These are phyloP conservation scores for Netelia virgata DNA, from an alignment of 2,888 invertebrate species.

Conservation along the genomic window DNA sequence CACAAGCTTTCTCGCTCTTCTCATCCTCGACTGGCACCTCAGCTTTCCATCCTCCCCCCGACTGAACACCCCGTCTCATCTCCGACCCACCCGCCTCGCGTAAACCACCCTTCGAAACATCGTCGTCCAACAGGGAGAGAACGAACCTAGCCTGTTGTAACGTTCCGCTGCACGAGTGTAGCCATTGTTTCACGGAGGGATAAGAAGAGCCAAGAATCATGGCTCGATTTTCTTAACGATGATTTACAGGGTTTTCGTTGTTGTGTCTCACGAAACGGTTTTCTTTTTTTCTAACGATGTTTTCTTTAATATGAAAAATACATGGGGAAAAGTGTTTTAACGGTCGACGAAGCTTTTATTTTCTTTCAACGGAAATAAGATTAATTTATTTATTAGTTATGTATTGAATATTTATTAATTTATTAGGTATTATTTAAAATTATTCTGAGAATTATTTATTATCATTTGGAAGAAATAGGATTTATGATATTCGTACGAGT, in stretches of 20 bases:
- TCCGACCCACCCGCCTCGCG: constrained; percentile 45
- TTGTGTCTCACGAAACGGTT: background rate
- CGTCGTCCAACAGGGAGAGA: background rate
- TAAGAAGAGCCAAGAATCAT: constrained; percentile 64
- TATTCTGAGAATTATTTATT: background rate
- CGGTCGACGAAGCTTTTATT: background rate
- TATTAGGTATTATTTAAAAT: background rate
- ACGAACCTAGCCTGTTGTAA: background rate
- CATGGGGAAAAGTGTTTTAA: background rate
- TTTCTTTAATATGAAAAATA: background rate
- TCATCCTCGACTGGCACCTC: constrained; percentile 61
- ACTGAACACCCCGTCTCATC: constrained; percentile 70
- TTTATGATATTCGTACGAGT: background rate
- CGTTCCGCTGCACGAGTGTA: constrained; percentile 7
- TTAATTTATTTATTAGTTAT: background rate
- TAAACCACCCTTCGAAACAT: constrained; percentile 64
- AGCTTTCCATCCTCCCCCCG: constrained; percentile 60
- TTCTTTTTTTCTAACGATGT: background rate
- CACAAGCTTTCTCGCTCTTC: constrained; percentile 63
- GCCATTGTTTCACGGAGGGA: constrained; percentile 44
- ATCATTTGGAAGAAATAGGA: background rate
- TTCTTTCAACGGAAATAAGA: background rate
- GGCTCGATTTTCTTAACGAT: constrained; percentile 44
- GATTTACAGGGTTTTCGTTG: background rate
- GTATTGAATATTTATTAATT: background rate